A percentile compares a stretch with the other conserved stretches of the same genome.
Conservation (phyloP, 2,888 invertebrate species). For the Pteria penguin region DNA sequence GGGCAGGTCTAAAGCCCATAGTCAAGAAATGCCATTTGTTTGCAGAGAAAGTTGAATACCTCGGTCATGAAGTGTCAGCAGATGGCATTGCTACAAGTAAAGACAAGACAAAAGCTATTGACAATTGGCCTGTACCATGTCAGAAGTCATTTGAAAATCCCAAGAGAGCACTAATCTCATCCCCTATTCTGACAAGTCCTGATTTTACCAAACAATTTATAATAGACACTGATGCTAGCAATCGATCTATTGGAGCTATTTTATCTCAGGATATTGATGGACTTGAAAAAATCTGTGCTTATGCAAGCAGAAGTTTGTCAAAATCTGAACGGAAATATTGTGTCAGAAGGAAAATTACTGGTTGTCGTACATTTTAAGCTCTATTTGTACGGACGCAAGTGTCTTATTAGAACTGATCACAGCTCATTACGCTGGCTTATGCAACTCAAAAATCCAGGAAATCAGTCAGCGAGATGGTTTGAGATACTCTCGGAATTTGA, state of each 20-base stretch:
- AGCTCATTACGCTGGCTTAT: constrained; percentile 8
- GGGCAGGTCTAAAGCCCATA: too few relatives aligned
- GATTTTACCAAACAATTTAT: not conserved
- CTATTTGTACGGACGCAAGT: constrained; percentile 10
- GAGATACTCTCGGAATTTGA: constrained; percentile 4
- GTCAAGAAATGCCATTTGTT: too few relatives aligned
- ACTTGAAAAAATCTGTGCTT: not conserved
- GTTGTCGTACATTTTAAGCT: constrained; percentile 10
- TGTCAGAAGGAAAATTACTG: constrained; percentile 9
- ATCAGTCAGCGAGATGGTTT: not conserved
- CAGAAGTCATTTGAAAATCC: constrained; percentile 21
- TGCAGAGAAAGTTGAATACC: too few relatives aligned
- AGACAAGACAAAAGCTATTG: too few relatives aligned
- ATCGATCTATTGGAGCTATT: constrained; percentile 15
- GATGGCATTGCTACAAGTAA: too few relatives aligned
- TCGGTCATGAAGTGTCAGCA: too few relatives aligned
- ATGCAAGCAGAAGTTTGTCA: constrained; percentile 4
- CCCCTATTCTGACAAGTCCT: constrained; percentile 2
- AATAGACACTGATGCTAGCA: constrained; percentile 3
- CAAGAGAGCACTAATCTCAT: not conserved
- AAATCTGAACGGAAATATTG: constrained; percentile 13
- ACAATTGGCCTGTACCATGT: constrained; percentile 13
- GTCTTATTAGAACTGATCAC: constrained; percentile 11
- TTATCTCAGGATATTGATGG: constrained; percentile 15
- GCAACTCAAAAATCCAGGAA: constrained; percentile 1